Conservation (phyloP, 2,797 vertebrate species). For the Esox lucius region DNA sequence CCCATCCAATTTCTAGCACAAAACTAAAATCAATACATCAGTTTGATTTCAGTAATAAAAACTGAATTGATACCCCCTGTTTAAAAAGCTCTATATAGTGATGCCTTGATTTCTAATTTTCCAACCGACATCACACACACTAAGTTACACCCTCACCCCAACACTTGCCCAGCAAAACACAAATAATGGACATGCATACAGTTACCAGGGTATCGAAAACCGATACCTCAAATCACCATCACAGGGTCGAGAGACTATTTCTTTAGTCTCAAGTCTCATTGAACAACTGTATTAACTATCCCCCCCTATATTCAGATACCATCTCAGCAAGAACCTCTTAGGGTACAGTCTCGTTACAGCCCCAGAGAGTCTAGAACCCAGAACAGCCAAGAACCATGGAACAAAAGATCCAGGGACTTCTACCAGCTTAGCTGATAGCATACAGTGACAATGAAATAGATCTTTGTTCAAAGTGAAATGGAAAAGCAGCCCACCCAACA, state of each 20-base stretch:
- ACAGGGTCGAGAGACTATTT: constrained; percentile 66
- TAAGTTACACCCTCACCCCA: constrained; percentile 53
- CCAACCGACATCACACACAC: constrained; percentile 67
- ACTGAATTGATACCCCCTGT: constrained; percentile 50
- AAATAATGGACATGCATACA: constrained; percentile 74
- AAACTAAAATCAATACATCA: constrained; percentile 73
- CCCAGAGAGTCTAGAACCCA: constrained; percentile 44
- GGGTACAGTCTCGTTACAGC: not conserved
- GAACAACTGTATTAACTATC: constrained; percentile 28
- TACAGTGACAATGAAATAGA: constrained; percentile 44
- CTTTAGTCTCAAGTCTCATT: constrained; percentile 59
- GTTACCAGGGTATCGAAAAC: constrained; percentile 49
- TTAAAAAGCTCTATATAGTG: constrained; percentile 64
- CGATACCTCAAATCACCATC: constrained; percentile 44
- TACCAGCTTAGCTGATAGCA: constrained; percentile 51
- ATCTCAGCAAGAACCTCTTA: not conserved
- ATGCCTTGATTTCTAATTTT: constrained; percentile 64
- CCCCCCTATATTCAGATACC: constrained; percentile 29
- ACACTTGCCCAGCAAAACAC: constrained; percentile 68
- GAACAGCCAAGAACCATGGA: constrained; percentile 19
- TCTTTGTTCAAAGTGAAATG: constrained; percentile 44
- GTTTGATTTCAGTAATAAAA: constrained; percentile 68
- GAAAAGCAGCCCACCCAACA: constrained; percentile 32
- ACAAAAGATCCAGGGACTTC: constrained; percentile 42
- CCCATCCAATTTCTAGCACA: constrained; percentile 67